A percentile compares a stretch with the other conserved stretches of the same genome.
These are phyloP conservation scores for Pipistrellus pygmaeus DNA, from an alignment of 2,797 vertebrate genomes.

Conservation along the genomic window DNA sequence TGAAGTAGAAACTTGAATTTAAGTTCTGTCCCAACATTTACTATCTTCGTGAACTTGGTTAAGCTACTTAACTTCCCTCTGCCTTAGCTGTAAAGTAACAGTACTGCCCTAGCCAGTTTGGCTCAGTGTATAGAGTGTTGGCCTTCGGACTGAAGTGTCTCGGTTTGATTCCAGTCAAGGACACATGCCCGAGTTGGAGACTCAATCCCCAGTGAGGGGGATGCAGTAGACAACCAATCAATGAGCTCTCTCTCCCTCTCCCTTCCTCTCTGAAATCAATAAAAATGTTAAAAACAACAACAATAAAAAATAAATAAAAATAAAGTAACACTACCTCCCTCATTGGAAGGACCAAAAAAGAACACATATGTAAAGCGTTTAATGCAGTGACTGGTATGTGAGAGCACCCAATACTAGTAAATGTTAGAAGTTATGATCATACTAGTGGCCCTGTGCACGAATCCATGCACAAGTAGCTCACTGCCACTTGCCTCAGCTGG, in stretches of 20 bases:
- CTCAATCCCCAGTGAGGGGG: no score
- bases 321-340: not conserved
- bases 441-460: not conserved
- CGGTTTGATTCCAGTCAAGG: no score
- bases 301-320: no score
- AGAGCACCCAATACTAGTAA: not conserved
- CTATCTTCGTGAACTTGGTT: not conserved
- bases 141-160: no score
- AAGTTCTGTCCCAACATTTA: slow-evolving; percentile 35
- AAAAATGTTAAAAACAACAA: no score
- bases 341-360: not conserved
- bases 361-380: slow-evolving; percentile 19
- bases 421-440: slow-evolving; percentile 40
- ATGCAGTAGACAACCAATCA: no score
- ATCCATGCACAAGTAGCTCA: no score
- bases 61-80: slow-evolving; percentile 16
- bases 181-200: no score
- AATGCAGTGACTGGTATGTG: not conserved
- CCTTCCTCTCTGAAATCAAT: no score
- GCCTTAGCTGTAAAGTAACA: slow-evolving; percentile 34
- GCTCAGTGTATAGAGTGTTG: no score
- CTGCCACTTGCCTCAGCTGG: no score
- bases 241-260: no score
- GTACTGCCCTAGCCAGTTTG: not conserved
- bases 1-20: slow-evolving; percentile 27